Base-by-base conservation (phyloP, 1,140 invertebrate species). In the Holcopasites calliopsidis region DNA sequence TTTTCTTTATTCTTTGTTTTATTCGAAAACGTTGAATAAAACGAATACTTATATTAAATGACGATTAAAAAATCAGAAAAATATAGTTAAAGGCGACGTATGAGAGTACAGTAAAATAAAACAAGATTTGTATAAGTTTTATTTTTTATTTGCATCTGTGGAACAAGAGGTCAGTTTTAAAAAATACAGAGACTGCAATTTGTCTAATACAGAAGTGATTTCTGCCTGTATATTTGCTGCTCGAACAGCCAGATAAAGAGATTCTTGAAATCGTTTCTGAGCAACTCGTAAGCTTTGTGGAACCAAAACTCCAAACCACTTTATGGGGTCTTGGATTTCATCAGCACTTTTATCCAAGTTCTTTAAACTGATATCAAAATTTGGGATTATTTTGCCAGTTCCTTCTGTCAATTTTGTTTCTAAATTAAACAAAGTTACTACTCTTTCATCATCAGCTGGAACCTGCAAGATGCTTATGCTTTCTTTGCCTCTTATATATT, bases 221-320 rank as follows among this genome's bases (percentile, higher is more conserved):
- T 93, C 91, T 35, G 92, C 84, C 81, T 95, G 94, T 60, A 95
- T 89, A 89, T 95, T 95, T 11, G 92, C 93, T 87, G 93, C 92
- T 85, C 94, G 92, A 2, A 94, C 89, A 58, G 93, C 88, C 88
- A 93, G 92, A 66, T 93, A 93, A n/a, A 95, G 78, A 8, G 94
- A 92, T 76, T 93, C 93, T 83, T 93, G 92, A 85, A 95, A 96
- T 81, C 93, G 91, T 79, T 92, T 93, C 87, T 95, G 95, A 2
- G 95, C 94, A 76, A 91, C 93, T 84, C 93, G 92, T 79, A 96
- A 90, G 89, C 94, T 94, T 83, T 95, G 94, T 2, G 95, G 95
- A 0, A 95, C 94, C 42, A 96, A 87, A 64, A 95, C 92, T 16
- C 95, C 95, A 91, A 96, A 96, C 95, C 95, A 96, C 72, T 93